These are phyloP conservation scores for Hemibagrus wyckioides DNA, from an alignment of 2,113 vertebrate genomes.

Conservation along the genomic window DNA sequence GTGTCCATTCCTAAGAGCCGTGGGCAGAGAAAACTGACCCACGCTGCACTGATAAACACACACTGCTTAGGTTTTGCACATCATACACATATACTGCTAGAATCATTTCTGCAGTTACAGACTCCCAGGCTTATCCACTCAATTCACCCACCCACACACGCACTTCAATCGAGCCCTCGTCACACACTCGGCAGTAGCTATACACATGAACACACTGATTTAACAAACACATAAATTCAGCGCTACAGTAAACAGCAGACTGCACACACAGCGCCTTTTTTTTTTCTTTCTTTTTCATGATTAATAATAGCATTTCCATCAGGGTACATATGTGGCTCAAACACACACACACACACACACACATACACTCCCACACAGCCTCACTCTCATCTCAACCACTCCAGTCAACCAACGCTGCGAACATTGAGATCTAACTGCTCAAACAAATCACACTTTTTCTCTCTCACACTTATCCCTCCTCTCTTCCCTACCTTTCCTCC, in stretches of 20 bases:
- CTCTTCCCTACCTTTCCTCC: slow-evolving; percentile 39
- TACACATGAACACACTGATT: slow-evolving; percentile 29
- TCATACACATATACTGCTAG: slow-evolving; percentile 53
- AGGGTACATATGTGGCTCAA: slow-evolving; percentile 20
- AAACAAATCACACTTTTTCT: slow-evolving; percentile 50
- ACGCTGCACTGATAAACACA: neutral
- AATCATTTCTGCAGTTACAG: slow-evolving; percentile 60
- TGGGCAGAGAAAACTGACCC: neutral
- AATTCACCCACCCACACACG: slow-evolving; percentile 63
- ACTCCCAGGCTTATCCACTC: slow-evolving; percentile 69
- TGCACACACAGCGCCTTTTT: slow-evolving; percentile 24
- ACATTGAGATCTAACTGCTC: slow-evolving; percentile 53
- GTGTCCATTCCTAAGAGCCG: slow-evolving; percentile 8
- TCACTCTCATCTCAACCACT: slow-evolving; percentile 51
- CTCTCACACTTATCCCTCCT: slow-evolving; percentile 41
- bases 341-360: slow-evolving; percentile 23
- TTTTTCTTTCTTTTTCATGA: neutral
- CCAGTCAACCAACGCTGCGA: slow-evolving; percentile 41
- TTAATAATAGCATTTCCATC: slow-evolving; percentile 20
- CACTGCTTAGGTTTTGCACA: slow-evolving; percentile 7
- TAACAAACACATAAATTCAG: slow-evolving; percentile 42
- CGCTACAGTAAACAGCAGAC: slow-evolving; percentile 47
- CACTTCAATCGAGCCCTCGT: slow-evolving; percentile 33
- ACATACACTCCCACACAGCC: slow-evolving; percentile 34
- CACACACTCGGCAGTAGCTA: slow-evolving; percentile 64